Evolutionary conservation across 2,888 invertebrate species (phyloP).

Genomic region (Ophion costatus): DNA sequence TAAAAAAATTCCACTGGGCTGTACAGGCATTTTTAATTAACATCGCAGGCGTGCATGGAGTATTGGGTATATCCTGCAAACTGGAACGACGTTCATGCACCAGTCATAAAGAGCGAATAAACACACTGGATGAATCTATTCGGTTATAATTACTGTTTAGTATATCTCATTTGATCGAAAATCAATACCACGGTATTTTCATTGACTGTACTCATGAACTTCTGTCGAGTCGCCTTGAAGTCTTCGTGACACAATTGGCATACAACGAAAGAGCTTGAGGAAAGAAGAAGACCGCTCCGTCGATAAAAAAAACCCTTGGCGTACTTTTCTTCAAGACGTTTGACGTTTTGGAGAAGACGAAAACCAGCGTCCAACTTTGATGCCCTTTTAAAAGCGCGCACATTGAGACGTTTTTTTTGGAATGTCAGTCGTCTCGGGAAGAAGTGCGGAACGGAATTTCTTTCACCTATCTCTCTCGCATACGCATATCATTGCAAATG

Average conservation of each 20-base stretch:
- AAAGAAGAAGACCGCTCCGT: neutral
- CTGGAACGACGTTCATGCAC: too few relatives aligned
- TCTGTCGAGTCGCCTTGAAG: neutral
- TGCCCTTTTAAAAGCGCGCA: neutral
- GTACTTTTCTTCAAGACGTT: neutral
- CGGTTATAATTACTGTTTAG: neutral
- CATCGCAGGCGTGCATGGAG: neutral
- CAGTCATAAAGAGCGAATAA: neutral
- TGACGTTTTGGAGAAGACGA: neutral
- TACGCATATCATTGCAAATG: neutral
- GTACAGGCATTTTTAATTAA: slow-evolving; percentile 28
- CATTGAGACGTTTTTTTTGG: neutral
- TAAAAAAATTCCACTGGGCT: neutral
- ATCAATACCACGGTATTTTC: neutral
- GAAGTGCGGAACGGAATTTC: neutral
- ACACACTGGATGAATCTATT: neutral
- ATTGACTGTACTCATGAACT: neutral
- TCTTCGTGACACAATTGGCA: neutral
- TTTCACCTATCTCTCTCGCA: neutral
- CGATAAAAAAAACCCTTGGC: neutral
- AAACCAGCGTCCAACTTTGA: neutral
- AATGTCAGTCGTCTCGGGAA: too few relatives aligned
- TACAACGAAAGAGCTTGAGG: neutral
- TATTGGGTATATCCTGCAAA: neutral
- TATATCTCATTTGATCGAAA: neutral